phyloP scores from a whole-genome alignment of 2,113 vertebrate species.

The Silurus glanis region DNA sequence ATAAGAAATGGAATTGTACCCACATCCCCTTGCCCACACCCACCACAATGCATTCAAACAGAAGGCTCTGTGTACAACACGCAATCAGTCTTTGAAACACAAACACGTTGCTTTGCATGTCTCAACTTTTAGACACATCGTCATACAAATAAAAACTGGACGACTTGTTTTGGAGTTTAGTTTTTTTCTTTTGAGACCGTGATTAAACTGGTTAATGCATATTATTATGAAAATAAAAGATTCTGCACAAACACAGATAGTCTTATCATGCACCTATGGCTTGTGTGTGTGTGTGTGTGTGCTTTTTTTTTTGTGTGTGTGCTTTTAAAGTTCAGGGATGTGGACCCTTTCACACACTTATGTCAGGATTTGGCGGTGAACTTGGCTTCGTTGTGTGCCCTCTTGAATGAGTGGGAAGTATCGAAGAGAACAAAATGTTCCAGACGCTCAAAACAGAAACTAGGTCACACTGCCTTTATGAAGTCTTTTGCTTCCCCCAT shows the following conservation, averaged over 20 bases:
- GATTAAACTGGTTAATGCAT: background rate
- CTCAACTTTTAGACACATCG: background rate
- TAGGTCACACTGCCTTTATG: slow-evolving; percentile 64
- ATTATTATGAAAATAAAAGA: background rate
- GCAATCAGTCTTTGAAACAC: slow-evolving; percentile 11
- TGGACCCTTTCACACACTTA: background rate
- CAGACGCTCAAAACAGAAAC: slow-evolving; percentile 67
- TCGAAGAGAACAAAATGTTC: slow-evolving; percentile 75
- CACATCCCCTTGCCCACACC: slow-evolving; percentile 29
- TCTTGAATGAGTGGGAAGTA: slow-evolving; percentile 57
- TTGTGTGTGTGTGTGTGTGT: background rate
- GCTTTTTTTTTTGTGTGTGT: background rate
- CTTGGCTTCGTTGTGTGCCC: slow-evolving; percentile 55
- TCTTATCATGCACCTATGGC: background rate
- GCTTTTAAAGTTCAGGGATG: background rate
- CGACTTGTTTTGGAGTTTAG: background rate
- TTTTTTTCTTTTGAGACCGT: background rate
- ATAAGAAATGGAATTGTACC: background rate
- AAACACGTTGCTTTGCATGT: slow-evolving; percentile 30
- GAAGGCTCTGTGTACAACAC: slow-evolving; percentile 18
- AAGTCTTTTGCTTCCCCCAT: slow-evolving; percentile 67
- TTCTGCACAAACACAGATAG: background rate
- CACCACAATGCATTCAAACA: slow-evolving; percentile 25
- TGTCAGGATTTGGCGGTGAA: slow-evolving; percentile 36
- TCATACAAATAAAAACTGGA: background rate